Evolutionary conservation across 2,888 invertebrate genomes (phyloP).

Genomic region (Lamproptera curius): DNA sequence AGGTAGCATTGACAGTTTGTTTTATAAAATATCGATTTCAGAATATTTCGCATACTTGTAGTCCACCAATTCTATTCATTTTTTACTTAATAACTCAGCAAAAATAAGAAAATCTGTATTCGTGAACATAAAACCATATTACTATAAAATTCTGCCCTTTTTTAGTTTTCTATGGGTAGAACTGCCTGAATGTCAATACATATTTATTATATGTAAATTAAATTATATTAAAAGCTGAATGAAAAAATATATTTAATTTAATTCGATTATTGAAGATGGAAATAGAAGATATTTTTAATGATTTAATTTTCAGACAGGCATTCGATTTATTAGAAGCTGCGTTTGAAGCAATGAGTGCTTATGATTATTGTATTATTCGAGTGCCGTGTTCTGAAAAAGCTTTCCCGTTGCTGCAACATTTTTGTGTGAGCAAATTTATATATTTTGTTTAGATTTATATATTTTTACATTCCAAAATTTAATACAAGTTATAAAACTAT

Average conservation of each 20-base stretch:
- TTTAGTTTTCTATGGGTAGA: no score
- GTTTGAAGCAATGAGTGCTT: constrained; percentile 81
- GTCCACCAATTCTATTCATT: background rate
- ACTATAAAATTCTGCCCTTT: background rate
- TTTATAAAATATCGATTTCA: background rate
- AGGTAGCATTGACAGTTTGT: constrained; percentile 38
- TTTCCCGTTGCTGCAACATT: constrained; percentile 71
- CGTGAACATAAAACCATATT: background rate
- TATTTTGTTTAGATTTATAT: background rate
- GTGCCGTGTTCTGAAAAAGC: constrained; percentile 66
- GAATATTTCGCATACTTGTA: background rate
- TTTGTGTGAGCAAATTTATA: constrained; percentile 69
- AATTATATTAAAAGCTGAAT: no score
- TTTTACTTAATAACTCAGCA: background rate
- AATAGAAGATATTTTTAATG: no score
- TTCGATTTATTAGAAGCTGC: constrained; percentile 80
- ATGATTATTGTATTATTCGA: constrained; percentile 80
- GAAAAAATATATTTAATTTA: no score
- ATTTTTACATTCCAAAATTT: background rate
- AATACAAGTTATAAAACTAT: background rate
- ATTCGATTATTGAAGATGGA: no score
- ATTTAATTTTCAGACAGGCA: constrained; percentile 51
- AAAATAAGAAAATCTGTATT: background rate
- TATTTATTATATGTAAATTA: no score
- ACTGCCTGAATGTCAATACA: no score